Percentiles rank a stretch among this genome's conserved stretches.
Evolutionary conservation across 2,888 invertebrate genomes (phyloP).

Genomic region (Drosophila paranaensis): DNA sequence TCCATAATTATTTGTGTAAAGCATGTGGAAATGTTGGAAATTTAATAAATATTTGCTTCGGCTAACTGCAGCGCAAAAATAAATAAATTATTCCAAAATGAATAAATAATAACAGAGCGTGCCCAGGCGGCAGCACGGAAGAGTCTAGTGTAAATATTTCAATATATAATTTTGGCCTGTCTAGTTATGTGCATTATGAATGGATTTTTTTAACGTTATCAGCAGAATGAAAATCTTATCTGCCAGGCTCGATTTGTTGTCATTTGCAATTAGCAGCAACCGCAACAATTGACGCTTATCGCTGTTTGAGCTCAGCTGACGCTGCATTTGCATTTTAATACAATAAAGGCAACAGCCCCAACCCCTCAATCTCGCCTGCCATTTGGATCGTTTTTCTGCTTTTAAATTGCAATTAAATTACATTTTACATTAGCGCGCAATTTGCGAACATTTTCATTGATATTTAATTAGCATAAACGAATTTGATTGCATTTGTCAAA

Average conservation of each 20-base stretch:
- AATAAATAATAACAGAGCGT: background rate
- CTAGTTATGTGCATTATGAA: background rate
- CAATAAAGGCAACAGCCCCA: background rate
- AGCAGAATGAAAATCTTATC: constrained; percentile 13
- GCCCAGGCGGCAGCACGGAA: background rate
- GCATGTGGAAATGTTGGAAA: background rate
- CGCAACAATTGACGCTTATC: constrained; percentile 8
- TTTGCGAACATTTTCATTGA: constrained; percentile 20
- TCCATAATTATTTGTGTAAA: background rate
- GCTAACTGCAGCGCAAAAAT: background rate
- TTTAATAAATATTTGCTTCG: background rate
- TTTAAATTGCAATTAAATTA: constrained; percentile 61
- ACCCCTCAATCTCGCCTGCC: too few species aligned
- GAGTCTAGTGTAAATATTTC: background rate
- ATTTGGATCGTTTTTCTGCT: constrained; percentile 5
- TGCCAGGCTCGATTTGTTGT: constrained; percentile 4
- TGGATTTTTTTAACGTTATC: background rate
- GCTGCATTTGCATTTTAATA: constrained; percentile 9
- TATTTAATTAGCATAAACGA: constrained; percentile 62
- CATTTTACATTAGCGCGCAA: constrained; percentile 48
- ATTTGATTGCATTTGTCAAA: constrained; percentile 60
- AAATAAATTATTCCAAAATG: background rate
- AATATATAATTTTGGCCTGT: background rate
- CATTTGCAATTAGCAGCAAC: constrained; percentile 17
- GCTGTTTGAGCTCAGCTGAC: background rate